Base-by-base conservation (phyloP, 2,113 vertebrate species). In the Mellivora capensis region DNA sequence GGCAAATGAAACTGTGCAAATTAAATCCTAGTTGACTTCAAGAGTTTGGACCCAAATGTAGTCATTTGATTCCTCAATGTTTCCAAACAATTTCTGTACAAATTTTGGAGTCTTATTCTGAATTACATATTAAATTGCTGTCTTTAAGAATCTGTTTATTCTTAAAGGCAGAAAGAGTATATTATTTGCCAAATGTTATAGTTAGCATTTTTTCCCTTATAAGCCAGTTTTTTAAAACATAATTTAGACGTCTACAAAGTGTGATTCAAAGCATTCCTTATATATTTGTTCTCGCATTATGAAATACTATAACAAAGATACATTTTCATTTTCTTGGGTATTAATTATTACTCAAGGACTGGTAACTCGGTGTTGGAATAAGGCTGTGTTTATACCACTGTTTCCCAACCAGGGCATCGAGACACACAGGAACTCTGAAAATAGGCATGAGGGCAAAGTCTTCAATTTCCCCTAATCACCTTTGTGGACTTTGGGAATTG, bases 171-270 rank as follows among this genome's bases (percentile, higher is more conserved):
- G 31, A 95, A 91, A 80, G 91, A 90, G 5, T 67, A 39, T 39
- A 89, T 44, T 89, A 93, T 94, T 94, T 98, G 97, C 97, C 98
- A 98, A 98, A 97, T 97, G 97, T 97, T 98, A 95, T 54, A 97
- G 93, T 88, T 87, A 95, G 93, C 84, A 90, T 96, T 86, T 86
- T 76, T 76, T 93, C 74, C 59, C 34, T 76, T 34, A 62, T 44
- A 87, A 87, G 82, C 77, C 72, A 83, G 71, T 69, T 83, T 92
- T 94, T 83, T 31, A 52, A 71, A 77, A 82, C 37, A 86, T 27
- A 81, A 96, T 72, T 89, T 81, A 89, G n/a, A 97, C 91, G 91
- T 74, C 86, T 93, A 80, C 82, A 54, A 88, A 96, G 72, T 82
- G 57, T 82, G 82, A 94, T 54, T 77, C 80, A 89, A 82, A 76